These are phyloP conservation scores for Piscicola geometra DNA, from an alignment of 2,888 invertebrate species.

Conservation along the genomic window DNA sequence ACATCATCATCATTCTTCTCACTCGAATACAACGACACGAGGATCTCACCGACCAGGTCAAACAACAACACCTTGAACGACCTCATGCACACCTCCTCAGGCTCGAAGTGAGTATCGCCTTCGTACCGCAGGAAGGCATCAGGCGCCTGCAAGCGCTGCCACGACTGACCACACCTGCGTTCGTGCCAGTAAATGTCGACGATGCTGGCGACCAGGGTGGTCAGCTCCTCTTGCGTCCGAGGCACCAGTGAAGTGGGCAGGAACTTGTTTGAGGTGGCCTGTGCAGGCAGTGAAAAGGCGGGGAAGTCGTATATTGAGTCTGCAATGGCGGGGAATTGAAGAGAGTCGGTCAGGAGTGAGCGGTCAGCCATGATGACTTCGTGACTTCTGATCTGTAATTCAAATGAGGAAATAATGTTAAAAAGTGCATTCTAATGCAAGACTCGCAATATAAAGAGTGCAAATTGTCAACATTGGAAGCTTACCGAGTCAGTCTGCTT, in stretches of 20 bases:
- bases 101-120: not conserved
- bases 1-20: not conserved
- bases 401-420: not conserved
- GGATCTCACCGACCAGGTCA: slow-evolving; percentile 26
- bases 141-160: slow-evolving; percentile 5
- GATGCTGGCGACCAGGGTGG: not conserved
- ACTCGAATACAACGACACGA: not conserved
- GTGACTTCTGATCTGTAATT: not conserved
- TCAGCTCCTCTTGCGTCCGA: slow-evolving; percentile 8
- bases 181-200: slow-evolving; percentile 26
- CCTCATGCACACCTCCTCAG: not conserved
- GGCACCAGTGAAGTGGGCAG: slow-evolving; percentile 9
- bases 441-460: too few species aligned
- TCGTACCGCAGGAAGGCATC: not conserved
- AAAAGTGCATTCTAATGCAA: not conserved
- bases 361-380: not conserved
- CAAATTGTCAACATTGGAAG: too few species aligned
- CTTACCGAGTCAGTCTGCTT: not conserved
- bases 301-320: too few species aligned
- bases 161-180: slow-evolving; percentile 25
- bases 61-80: slow-evolving; percentile 19
- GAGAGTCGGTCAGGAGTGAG: not conserved
- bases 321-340: too few species aligned
- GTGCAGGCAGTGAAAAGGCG: not conserved
- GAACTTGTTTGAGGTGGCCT: not conserved